Percentiles rank a stretch among this genome's conserved stretches.
These are phyloP conservation scores for Acleris holmiana DNA, from an alignment of 2,888 invertebrate species.

Conservation along the genomic window DNA sequence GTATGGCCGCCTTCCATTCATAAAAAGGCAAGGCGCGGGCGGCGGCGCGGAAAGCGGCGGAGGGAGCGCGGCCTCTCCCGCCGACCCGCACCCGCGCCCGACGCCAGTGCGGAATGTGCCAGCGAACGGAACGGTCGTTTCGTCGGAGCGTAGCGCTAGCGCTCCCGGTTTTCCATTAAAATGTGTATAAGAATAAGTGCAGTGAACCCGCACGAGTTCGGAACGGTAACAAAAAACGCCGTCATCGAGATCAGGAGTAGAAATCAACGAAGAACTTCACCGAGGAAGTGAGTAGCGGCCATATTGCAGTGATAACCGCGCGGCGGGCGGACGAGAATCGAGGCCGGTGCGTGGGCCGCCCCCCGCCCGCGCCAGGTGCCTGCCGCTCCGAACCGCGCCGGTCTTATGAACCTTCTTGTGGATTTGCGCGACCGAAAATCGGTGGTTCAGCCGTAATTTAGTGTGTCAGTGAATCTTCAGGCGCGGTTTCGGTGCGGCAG, in stretches of 20 bases:
- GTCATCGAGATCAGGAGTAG: slow-evolving; percentile 84
- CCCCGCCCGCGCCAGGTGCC: slow-evolving; percentile 81
- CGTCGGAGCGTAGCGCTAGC: slow-evolving; percentile 85
- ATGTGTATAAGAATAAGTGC: slow-evolving; percentile 85
- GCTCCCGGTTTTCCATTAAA: slow-evolving; percentile 85
- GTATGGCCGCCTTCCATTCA: slow-evolving; percentile 90
- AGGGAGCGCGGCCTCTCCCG: slow-evolving; percentile 79
- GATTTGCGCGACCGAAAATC: slow-evolving; percentile 84
- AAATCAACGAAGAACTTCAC: slow-evolving; percentile 85
- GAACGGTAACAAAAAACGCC: slow-evolving; percentile 82
- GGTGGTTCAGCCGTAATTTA: slow-evolving; percentile 77
- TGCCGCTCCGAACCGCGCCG: slow-evolving; percentile 86
- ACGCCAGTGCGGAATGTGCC: slow-evolving; percentile 84
- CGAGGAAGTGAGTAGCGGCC: slow-evolving; percentile 85
- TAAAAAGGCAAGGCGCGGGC: slow-evolving; percentile 86
- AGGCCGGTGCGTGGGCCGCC: slow-evolving; percentile 85
- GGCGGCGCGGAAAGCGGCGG: slow-evolving; percentile 77
- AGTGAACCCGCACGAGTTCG: slow-evolving; percentile 84
- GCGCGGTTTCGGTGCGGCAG: slow-evolving; percentile 75
- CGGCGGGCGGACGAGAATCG: slow-evolving; percentile 85
- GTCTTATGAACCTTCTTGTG: slow-evolving; percentile 84
- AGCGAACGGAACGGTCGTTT: slow-evolving; percentile 85
- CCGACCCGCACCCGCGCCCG: slow-evolving; percentile 79
- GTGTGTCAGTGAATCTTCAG: slow-evolving; percentile 76
- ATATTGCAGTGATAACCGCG: slow-evolving; percentile 85